phyloP scores from a whole-genome alignment of 2,888 invertebrate species.

The Tribolium freemani region DNA sequence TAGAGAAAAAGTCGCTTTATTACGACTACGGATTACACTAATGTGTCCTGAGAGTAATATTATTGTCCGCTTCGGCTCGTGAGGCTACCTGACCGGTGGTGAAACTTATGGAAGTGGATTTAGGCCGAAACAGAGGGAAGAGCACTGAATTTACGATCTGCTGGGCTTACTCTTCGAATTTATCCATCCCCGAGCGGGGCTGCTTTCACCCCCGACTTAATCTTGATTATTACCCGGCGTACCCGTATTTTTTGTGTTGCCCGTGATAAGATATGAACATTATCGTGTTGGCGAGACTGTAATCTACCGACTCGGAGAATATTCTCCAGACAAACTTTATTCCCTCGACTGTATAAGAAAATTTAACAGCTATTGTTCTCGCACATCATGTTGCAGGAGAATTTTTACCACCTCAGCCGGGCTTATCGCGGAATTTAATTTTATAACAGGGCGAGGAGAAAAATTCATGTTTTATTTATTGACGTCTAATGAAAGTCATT shows the following conservation, averaged over 20 bases:
- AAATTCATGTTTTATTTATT: slow-evolving; percentile 14
- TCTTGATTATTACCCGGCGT: slow-evolving; percentile 64
- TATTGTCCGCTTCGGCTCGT: slow-evolving; percentile 40
- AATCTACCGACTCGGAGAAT: slow-evolving; percentile 47
- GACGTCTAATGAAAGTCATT: not conserved
- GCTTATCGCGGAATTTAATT: slow-evolving; percentile 29
- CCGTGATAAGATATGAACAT: slow-evolving; percentile 55
- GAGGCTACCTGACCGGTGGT: slow-evolving; percentile 50
- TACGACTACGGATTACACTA: slow-evolving; percentile 46
- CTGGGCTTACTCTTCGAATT: slow-evolving; percentile 63
- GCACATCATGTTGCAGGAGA: slow-evolving; percentile 32
- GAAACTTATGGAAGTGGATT: slow-evolving; percentile 63
- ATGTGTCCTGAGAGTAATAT: slow-evolving; percentile 53
- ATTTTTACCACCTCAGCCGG: slow-evolving; percentile 28
- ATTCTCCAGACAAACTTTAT: slow-evolving; percentile 32
- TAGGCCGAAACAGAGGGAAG: slow-evolving; percentile 55
- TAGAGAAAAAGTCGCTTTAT: slow-evolving; percentile 31
- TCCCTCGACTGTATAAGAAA: slow-evolving; percentile 34
- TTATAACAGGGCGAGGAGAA: slow-evolving; percentile 1
- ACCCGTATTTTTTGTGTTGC: slow-evolving; percentile 56
- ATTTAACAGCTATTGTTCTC: slow-evolving; percentile 43
- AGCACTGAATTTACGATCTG: slow-evolving; percentile 63
- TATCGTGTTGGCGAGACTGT: slow-evolving; percentile 51
- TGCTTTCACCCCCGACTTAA: slow-evolving; percentile 60
- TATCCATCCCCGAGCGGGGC: slow-evolving; percentile 60